Evolutionary conservation across 2,888 invertebrate species (phyloP), one percentile per base, ranked within the genome.

Genomic region (Plebejus melissa): DNA sequence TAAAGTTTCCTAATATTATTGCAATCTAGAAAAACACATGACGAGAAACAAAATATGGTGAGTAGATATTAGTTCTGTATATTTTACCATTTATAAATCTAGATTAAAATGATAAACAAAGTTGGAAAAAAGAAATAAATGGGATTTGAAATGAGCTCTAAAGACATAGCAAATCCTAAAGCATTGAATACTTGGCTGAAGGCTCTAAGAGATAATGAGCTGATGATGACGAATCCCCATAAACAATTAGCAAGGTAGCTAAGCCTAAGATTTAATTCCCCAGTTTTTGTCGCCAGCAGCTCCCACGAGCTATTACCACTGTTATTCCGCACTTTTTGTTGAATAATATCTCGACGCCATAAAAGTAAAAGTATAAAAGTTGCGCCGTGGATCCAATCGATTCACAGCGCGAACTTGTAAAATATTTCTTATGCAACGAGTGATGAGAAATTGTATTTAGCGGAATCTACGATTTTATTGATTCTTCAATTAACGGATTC

Each of bases 351-450:
- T 54, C 28, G 72, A 54, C 54, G 72, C 72, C 72, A 50, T 72
- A 72, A 72, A 72, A 72, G 72, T 72, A 72, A 72, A 72, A 72
- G 72, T 72, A 32, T 65, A 65, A 65, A 65, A 22, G 72, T 28
- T 50, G 28, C 50, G 28, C 16, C 28, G 50, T 54, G 72, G 72
- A 72, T 72, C 72, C 54, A 22, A 72, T 54, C 50, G 72, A 72
- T 72, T 54, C 46, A 22, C 65, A 36, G 65, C 71, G 71, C 71
- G 71, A 41, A 13, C 41, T 32, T 65, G 65, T 46, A 41, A 41
- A 71, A 46, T 71, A 41, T 71, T 71, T 71, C 71, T 71, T 71
- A 71, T 41, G 71, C 71, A 71, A 71, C 32, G 70, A 16, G 4
- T 38, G 32, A n/a, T 70, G 70, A 70, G 70, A 70, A 41, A 70